phyloP scores from a whole-genome alignment of 2,888 invertebrate species.

The Erebia aethiops region DNA sequence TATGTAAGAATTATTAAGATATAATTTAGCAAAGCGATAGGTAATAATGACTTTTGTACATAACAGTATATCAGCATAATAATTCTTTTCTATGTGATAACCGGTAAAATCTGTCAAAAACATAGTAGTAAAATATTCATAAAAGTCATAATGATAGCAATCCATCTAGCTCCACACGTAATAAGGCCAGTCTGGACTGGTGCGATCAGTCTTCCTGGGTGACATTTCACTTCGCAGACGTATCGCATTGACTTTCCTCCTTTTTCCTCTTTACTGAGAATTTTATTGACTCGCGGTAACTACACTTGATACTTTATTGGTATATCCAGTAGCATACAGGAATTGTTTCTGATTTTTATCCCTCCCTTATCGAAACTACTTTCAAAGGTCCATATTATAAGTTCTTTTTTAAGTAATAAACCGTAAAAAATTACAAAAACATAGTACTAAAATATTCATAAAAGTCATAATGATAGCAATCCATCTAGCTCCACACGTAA shows the following conservation, averaged over 20 bases:
- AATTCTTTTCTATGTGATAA: too few relatives aligned
- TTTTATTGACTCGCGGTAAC: constrained; percentile 11
- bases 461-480: constrained; percentile 27
- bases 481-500: constrained; percentile 12
- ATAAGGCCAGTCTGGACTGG: constrained; percentile 16
- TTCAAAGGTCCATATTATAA: too few relatives aligned
- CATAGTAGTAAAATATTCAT: neutral
- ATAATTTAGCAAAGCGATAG: too few relatives aligned
- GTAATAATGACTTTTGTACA: too few relatives aligned
- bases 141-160: constrained; percentile 27
- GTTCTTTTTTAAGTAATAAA: too few relatives aligned
- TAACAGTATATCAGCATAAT: too few relatives aligned
- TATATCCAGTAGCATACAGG: neutral
- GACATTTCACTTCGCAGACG: constrained; percentile 26
- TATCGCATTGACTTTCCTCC: constrained; percentile 9
- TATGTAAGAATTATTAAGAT: too few relatives aligned
- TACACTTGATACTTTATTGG: constrained; percentile 13
- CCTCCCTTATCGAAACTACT: too few relatives aligned
- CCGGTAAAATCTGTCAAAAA: too few relatives aligned
- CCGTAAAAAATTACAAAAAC: too few relatives aligned
- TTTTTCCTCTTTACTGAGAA: neutral
- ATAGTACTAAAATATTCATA: neutral
- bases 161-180: constrained; percentile 10
- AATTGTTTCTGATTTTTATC: too few relatives aligned
- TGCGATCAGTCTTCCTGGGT: constrained; percentile 17